Evolutionary conservation across 2,113 vertebrate species (phyloP).

Genomic region (Plotosus lineatus): DNA sequence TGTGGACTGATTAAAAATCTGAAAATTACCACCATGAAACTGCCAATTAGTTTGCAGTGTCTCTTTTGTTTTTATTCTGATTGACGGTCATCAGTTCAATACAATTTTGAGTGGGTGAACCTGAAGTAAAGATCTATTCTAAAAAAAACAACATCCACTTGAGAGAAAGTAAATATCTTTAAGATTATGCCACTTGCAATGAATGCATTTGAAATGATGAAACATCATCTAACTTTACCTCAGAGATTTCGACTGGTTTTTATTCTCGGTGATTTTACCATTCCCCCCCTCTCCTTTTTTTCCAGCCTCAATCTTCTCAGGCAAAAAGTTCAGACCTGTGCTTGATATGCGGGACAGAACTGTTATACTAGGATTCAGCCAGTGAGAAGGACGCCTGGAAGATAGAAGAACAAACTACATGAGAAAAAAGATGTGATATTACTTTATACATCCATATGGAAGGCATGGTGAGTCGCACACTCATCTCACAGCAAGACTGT

Average conservation of each 20-base stretch:
- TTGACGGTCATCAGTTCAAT: neutral
- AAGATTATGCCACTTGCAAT: neutral
- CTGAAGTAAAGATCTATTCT: neutral
- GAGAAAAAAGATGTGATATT: neutral
- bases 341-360: conserved; percentile 71
- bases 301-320: conserved; percentile 55
- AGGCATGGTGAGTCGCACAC: too few relatives aligned
- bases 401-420: neutral
- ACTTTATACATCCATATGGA: too few relatives aligned
- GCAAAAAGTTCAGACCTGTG: conserved; percentile 57
- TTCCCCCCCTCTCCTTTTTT: conserved; percentile 41
- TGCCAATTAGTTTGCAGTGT: neutral
- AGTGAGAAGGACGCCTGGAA: conserved; percentile 86
- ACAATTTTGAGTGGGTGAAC: too few relatives aligned
- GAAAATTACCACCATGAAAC: neutral
- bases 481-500: too few relatives aligned
- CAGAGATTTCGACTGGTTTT: conserved; percentile 65
- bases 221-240: conserved; percentile 60
- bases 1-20: neutral
- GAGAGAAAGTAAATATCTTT: neutral
- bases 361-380: conserved; percentile 80
- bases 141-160: neutral
- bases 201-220: neutral
- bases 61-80: neutral
- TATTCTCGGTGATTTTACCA: conserved; percentile 42